Evolutionary conservation across 2,888 invertebrate species (phyloP), one percentile per base, ranked within the genome.

Genomic region (Drosophila koepferae): DNA sequence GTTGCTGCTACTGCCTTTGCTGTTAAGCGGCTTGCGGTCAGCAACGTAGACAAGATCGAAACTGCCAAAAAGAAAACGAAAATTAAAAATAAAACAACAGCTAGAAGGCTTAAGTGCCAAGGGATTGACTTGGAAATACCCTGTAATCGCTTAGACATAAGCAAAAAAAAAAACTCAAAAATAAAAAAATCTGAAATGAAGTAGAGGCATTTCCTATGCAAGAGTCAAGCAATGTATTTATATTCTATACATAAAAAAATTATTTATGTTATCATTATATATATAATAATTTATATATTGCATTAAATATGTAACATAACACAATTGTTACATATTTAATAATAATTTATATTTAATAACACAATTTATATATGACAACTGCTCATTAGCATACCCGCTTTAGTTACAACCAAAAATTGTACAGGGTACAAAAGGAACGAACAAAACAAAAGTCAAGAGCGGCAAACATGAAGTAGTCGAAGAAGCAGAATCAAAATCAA

Each of bases 21-120:
- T 71, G 61, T 64, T 82, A 75, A 82, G 80, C 86, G 68, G 81
- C 80, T 82, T 82, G 83, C 58, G 80, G 72, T 75, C 55, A 49
- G 46, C 63, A 58, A 51, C 59, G 72, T n/a, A 81, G 81, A 65
- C 62, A 77, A 81, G 71, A 69, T 74, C 75, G 62, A 56, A 82
- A 65, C 51, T 9, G 53, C 62, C 46, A 56, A 64, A 75, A 53
- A 48, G 51, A n/a, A 12, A 43, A 44, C 34, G 9, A 51, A 49
- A 40, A 44, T 18, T 55, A 55, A 40, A 56, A 49, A 43, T 40
- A 20, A 55, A 55, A 43, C 56, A 58, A n/a, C 28, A 67, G 18
- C 23, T 16, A 9, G 2, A 8, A 41, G 41, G 18, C 36, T 34
- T 23, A 12, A n/a, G 2, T 14, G 8, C 0, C 4, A 7, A 12